Evolutionary conservation across 2,797 vertebrate species (phyloP).

Genomic region (Chiroxiphia lanceolata): DNA sequence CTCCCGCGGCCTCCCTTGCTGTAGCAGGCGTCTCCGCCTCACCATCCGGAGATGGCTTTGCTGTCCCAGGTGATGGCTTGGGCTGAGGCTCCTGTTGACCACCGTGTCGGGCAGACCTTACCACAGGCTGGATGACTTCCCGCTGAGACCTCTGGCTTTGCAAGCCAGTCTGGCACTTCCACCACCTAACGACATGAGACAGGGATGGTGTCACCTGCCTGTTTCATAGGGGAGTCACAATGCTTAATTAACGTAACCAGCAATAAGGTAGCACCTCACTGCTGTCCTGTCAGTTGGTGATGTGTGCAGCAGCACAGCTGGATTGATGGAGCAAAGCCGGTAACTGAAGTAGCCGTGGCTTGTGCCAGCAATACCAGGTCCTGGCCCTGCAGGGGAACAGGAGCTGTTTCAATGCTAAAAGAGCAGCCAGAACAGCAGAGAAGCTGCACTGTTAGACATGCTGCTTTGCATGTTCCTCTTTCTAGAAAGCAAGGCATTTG

Average conservation of each 20-base stretch:
- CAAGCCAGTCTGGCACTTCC: background rate
- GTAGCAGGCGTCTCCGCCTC: background rate
- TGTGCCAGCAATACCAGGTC: background rate
- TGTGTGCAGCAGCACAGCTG: background rate
- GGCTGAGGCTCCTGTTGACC: background rate
- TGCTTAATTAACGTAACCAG: background rate
- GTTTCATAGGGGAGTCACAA: background rate
- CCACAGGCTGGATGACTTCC: background rate
- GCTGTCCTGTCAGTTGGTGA: background rate
- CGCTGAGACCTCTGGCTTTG: background rate
- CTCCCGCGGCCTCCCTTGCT: background rate
- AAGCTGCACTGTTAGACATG: background rate
- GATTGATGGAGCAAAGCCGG: background rate
- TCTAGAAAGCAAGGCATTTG: background rate
- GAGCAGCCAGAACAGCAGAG: background rate
- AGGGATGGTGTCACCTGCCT: background rate
- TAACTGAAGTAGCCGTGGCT: background rate
- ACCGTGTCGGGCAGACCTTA: background rate
- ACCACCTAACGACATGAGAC: accelerated
- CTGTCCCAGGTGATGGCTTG: background rate
- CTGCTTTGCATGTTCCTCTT: background rate
- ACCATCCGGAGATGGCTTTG: accelerated
- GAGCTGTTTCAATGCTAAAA: background rate
- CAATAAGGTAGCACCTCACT: background rate
- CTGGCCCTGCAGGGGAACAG: background rate